Evolutionary conservation across 2,888 invertebrate genomes (phyloP).

Genomic region (Dilophus febrilis): DNA sequence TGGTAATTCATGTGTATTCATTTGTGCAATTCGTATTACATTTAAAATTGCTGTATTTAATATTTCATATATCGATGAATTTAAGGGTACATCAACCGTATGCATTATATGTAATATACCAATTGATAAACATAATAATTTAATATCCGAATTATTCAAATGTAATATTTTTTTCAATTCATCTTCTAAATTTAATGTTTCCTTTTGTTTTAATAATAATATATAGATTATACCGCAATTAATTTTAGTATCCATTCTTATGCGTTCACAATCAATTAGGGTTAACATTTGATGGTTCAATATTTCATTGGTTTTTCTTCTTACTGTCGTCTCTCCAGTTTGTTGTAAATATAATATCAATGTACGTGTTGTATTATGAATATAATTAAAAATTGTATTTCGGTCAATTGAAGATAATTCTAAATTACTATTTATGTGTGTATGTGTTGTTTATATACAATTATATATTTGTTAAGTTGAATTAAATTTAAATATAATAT

Average conservation of each 20-base stretch:
- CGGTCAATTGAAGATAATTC: too few relatives aligned
- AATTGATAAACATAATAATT: constrained; percentile 17
- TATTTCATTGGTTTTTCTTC: background rate
- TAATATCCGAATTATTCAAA: constrained; percentile 13
- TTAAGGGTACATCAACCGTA: constrained; percentile 14
- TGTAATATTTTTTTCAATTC: constrained; percentile 8
- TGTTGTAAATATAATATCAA: constrained; percentile 28
- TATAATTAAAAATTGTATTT: constrained; percentile 23
- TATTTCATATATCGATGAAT: constrained; percentile 6
- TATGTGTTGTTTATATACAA: too few relatives aligned
- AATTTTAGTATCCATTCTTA: constrained; percentile 47
- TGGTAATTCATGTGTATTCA: too few relatives aligned
- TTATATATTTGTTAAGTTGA: too few relatives aligned
- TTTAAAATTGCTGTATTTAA: constrained; percentile 14
- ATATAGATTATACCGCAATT: constrained; percentile 35
- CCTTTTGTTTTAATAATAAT: background rate
- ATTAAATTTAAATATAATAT: too few relatives aligned
- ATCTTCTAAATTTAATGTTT: background rate
- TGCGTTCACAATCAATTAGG: constrained; percentile 31
- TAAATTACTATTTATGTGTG: too few relatives aligned
- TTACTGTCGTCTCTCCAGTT: too few relatives aligned
- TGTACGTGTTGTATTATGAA: constrained; percentile 30
- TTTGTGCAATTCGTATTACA: too few relatives aligned
- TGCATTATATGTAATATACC: constrained; percentile 21
- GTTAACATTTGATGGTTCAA: constrained; percentile 15